Evolutionary conservation across 2,888 invertebrate species (phyloP), one percentile per base, ranked within the genome.

Genomic region (Gryllus longicercus): DNA sequence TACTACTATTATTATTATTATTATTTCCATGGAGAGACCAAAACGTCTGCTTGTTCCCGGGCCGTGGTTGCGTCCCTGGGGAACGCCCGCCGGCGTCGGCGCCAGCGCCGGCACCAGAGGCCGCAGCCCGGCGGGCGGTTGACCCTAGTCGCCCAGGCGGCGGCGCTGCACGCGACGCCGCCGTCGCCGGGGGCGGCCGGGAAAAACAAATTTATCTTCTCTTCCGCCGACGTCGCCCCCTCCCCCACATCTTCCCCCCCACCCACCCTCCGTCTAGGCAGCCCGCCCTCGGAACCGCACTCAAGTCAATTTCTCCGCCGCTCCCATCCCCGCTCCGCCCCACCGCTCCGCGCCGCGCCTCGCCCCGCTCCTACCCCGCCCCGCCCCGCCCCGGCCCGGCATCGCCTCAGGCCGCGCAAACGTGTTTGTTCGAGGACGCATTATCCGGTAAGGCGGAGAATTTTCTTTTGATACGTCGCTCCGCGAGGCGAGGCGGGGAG

Each of bases 181-280:
- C 5, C 16, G 4, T 74, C 74, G 18, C n/a, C 74, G 74, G 25
- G 14, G 23, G 21, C 75, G 75, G 23, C 21, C 23, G 25, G 75
- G 75, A 75, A 75, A 75, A 75, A 75, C 75, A 75, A 75, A 75
- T 75, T 75, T 75, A 75, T 75, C 75, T 75, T 75, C 75, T 75
- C 75, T 75, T 75, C 25, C 75, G 63, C 63, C 63, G 63, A n/a
- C 63, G 63, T 63, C 63, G 63, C 63, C n/a, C 63, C 25, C 14
- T 16, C 10, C 74, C n/a, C n/a, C n/a, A 10, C n/a, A 4, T 74
- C 74, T 74, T 74, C 18, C 10, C 3, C 74, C 74, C 16, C 75
- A 11, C 25, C 5, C 75, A 12, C 75, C 16, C 25, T 21, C 21
- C 75, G 14, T 8, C 14, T 16, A 16, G n/a, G 23, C 75, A 21